Conservation (phyloP, 1,140 invertebrate species). For the Philotrypesis tridentata region DNA sequence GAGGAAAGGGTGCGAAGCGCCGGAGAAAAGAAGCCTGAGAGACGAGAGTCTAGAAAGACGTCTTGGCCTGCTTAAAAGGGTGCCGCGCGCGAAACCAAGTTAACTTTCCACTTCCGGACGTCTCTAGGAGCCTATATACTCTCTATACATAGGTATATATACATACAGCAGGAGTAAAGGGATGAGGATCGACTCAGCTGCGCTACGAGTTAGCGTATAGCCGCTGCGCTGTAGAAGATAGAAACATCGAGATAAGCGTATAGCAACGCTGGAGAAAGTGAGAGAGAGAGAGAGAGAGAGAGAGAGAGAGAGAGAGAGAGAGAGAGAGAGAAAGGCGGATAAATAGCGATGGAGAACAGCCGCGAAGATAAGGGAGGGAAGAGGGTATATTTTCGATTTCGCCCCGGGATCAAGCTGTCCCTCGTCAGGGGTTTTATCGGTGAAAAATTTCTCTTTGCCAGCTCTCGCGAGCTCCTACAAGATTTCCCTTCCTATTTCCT, state of each 20-base stretch:
- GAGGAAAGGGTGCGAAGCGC: neutral
- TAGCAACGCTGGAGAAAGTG: neutral
- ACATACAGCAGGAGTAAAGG: neutral
- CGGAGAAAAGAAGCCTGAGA: too few species aligned
- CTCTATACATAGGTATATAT: too few species aligned
- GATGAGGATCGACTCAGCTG: neutral
- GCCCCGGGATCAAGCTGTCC: neutral
- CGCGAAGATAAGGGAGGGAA: neutral
- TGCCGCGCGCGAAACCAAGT: conserved; percentile 4
- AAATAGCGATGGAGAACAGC: neutral
- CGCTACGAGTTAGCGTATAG: conserved; percentile 1
- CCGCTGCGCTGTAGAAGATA: neutral
- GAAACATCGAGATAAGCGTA: conserved; percentile 11
- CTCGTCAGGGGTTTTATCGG: neutral
- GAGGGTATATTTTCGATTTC: conserved; percentile 18
- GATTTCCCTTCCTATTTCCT: neutral
- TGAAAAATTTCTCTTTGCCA: conserved; percentile 10
- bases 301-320: neutral
- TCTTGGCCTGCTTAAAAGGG: conserved; percentile 22
- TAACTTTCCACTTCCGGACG: conserved; percentile 24
- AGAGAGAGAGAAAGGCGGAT: neutral
- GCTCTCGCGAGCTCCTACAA: neutral
- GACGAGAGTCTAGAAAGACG: neutral
- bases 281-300: neutral
- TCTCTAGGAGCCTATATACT: neutral